Evolutionary conservation across 2,888 invertebrate genomes (phyloP).

Genomic region (Pheosia tremula): DNA sequence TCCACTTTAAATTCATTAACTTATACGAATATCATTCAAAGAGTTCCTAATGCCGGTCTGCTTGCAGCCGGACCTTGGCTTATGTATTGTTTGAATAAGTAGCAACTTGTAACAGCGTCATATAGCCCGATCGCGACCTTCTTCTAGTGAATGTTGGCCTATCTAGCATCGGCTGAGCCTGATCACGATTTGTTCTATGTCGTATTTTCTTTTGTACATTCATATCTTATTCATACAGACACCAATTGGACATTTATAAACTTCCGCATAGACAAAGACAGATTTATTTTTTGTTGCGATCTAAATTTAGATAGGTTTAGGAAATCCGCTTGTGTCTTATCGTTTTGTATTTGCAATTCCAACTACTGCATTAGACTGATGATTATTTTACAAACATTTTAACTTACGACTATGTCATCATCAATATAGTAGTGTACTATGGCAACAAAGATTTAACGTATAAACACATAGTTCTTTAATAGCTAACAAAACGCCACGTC

Average conservation of each 20-base stretch:
- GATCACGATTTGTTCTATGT: constrained; percentile 35
- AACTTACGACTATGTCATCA: too few species aligned
- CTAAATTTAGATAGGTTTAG: constrained; percentile 1
- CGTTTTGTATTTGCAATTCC: not conserved
- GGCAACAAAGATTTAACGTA: not conserved
- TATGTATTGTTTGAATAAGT: constrained; percentile 51
- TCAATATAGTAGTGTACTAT: too few species aligned
- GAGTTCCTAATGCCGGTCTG: constrained; percentile 16
- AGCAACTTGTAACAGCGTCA: constrained; percentile 44
- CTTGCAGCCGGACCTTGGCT: constrained; percentile 24
- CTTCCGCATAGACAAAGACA: constrained; percentile 1
- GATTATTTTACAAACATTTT: not conserved
- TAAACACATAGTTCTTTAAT: not conserved
- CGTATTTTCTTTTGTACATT: constrained; percentile 29
- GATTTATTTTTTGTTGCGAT: not conserved
- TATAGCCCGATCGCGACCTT: constrained; percentile 68
- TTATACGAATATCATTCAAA: not conserved
- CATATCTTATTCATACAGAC: constrained; percentile 8
- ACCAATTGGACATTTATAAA: constrained; percentile 1
- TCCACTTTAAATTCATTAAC: not conserved
- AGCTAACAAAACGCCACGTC: not conserved
- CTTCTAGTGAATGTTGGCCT: constrained; percentile 37
- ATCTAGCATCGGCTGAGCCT: constrained; percentile 32
- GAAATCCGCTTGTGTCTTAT: constrained; percentile 1
- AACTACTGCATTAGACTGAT: not conserved